Evolutionary conservation across 1,140 invertebrate species (phyloP).

Genomic region (Melanaphis sacchari): DNA sequence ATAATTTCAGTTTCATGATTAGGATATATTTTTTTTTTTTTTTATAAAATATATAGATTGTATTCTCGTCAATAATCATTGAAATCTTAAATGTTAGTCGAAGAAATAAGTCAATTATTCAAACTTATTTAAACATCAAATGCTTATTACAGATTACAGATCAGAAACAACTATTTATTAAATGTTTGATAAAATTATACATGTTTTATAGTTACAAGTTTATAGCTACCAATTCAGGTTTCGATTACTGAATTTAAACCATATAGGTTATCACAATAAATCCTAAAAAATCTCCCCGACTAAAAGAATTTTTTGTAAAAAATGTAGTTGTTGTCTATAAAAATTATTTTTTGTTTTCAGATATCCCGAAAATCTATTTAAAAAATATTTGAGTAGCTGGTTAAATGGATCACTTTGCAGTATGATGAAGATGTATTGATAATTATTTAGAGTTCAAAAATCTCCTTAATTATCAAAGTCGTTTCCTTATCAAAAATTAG

Average conservation of each 20-base stretch:
- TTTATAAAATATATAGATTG: no score
- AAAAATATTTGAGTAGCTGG: background rate
- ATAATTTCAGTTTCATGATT: no score
- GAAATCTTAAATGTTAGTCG: no score
- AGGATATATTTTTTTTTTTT: no score
- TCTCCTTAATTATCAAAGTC: background rate
- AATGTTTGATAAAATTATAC: background rate
- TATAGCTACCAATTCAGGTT: background rate
- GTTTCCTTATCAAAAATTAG: background rate
- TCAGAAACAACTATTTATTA: background rate
- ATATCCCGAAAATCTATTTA: background rate
- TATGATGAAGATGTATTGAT: background rate
- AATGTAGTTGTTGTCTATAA: no score
- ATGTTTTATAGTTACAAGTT: no score
- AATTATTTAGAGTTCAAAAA: background rate
- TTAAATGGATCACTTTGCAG: background rate
- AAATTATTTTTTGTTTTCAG: background rate
- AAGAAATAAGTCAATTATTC: no score
- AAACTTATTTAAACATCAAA: background rate
- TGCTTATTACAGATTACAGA: background rate
- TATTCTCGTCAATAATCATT: no score
- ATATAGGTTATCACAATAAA: background rate
- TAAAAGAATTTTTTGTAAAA: background rate
- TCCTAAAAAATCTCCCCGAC: background rate
- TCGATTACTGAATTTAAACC: no score